Conservation (phyloP, 2,888 invertebrate genomes). For the Lampropteryx suffumata region DNA sequence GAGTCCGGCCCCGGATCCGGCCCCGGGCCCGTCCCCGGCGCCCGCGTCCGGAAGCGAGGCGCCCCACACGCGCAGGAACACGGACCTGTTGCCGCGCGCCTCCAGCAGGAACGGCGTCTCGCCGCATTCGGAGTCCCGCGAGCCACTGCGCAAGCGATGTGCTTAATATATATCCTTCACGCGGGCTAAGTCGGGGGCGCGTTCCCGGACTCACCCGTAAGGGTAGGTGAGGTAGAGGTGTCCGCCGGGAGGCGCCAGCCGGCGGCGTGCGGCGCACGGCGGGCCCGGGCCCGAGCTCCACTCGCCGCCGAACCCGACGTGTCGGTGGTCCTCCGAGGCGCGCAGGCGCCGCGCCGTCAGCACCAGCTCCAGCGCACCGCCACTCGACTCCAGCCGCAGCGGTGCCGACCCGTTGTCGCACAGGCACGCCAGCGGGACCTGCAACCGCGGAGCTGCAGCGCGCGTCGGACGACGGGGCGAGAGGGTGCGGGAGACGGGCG, state of each 20-base stretch:
- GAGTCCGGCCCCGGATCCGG: too few species aligned
- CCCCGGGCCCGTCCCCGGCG: constrained; percentile 83
- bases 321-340: constrained; percentile 91
- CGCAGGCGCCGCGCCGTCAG: constrained; percentile 89
- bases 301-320: constrained; percentile 89
- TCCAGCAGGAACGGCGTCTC: constrained; percentile 91
- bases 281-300: constrained; percentile 56
- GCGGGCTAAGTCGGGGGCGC: too few species aligned
- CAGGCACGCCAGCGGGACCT: constrained; percentile 88
- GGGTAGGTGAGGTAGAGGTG: constrained; percentile 62
- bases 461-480: background rate
- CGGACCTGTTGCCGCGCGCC: constrained; percentile 90
- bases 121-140: constrained; percentile 85
- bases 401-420: constrained; percentile 87
- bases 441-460: constrained; percentile 53
- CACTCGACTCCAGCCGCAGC: constrained; percentile 49
- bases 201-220: constrained; percentile 60
- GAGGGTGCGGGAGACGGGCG: constrained; percentile 60
- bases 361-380: constrained; percentile 86
- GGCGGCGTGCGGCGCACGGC: constrained; percentile 51
- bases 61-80: constrained; percentile 93
- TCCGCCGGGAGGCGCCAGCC: constrained; percentile 55
- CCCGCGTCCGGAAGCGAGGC: constrained; percentile 86
- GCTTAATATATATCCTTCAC: too few species aligned
- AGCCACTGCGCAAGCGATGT: constrained; percentile 85